Base-by-base conservation (phyloP, 2,113 vertebrate species). In the Hippolais icterina region DNA sequence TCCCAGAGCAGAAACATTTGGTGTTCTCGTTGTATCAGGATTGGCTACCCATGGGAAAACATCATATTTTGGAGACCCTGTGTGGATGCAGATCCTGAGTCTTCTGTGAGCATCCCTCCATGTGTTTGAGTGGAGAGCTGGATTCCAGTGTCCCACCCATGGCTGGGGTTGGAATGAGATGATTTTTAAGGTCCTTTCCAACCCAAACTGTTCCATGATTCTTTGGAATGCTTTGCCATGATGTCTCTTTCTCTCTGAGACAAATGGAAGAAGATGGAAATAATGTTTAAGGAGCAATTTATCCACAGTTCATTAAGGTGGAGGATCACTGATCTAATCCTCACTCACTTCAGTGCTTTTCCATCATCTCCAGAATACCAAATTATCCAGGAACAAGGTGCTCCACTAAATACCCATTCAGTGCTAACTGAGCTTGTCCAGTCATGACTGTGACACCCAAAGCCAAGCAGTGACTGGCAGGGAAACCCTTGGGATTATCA, bases 31-130 rank as follows among this genome's bases (percentile, higher is more conserved):
- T 23, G 22, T 5, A 19, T 15, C 31, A 44, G 54, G 35, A 13
- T 29, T 47, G 63, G n/a, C 53, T 76, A 9, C 42, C 44, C 6
- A 1, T 1, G 18, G 46, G 61, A 78, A 81, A 52, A 12, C 27
- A 3, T 6, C 0, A 0, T 39, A 14, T 29, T 78, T 39, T 22
- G 28, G 65, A 65, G 25, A 41, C 37, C 7, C 1, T 5, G 12
- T 10, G 25, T 21, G 54, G 56, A 47, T 12, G 25, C 23, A 63
- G 35, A 35, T 17, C 44, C 46, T 1, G 9, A 78, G 12, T 25
- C 27, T 53, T 33, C 27, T 25, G 42, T 22, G 54, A 61, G 28
- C 68, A 47, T 28, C 49, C 7, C 21, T 64, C 22, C 1, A 1
- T 22, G 37, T 37, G 11, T 9, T 42, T 41, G 11, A 42, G 5